Base-by-base conservation (phyloP, 2,113 vertebrate species). In the Bubalus kerabau region DNA sequence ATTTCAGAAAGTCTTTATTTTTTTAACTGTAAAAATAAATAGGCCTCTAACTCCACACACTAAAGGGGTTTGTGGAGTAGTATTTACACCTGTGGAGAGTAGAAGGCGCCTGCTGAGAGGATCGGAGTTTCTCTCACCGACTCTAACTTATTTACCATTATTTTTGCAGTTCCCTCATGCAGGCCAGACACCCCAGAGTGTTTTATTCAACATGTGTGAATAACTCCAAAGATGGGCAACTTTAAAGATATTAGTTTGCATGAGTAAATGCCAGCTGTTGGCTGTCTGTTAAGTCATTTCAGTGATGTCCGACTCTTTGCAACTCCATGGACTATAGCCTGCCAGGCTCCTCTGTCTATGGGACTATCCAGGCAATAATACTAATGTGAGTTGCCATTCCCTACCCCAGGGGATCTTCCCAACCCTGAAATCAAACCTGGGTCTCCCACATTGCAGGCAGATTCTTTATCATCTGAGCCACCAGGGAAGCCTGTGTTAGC, bases 61-160 rank as follows among this genome's bases (percentile, higher is more conserved):
- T 85, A 81, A 87, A 36, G 48, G 52, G 50, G 50, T 80, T 90
- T 96, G n/a, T 30, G 57, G 48, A 80, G 52, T n/a, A 64, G 11
- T 80, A 81, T 95, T 92, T 96, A 97, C 32, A 97, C 88, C 85
- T 88, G 85, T 86, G 76, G 91, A 97, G 86, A 87, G 59, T 54
- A 26, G 48, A 76, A 50, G 32, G 81, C 1, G 0, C 15, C 64
- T 62, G 54, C 88, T 59, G 57, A 94, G 81, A 88, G 52, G n/a
- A 93, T 92, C 50, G 24, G 59, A 16, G 32, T 81, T 80, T 91
- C 84, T 96, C 95, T 90, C 83, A 95, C 93, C 12, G 24, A 71
- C 21, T 92, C 28, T 59, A 28, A 80, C 57, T 62, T 62, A 36
- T 8, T 80, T 88, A 82, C 86, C 86, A 62, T 88, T 74, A 85